These are phyloP conservation scores for Andrena praecox DNA, from an alignment of 2,888 invertebrate genomes.

Conservation along the genomic window DNA sequence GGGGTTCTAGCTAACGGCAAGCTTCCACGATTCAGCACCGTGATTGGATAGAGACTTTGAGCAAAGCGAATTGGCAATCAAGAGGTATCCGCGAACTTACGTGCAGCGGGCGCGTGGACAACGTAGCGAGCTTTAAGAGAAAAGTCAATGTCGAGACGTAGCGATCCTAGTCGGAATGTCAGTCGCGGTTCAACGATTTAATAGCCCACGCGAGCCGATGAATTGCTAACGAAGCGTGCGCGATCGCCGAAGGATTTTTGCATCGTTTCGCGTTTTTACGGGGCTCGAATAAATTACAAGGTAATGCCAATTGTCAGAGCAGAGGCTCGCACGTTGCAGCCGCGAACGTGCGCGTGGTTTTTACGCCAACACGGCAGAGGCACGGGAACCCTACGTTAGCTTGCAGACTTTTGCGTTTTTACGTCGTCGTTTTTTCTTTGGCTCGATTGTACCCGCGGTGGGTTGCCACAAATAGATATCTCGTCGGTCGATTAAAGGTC, in stretches of 20 bases:
- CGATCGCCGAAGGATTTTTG: conserved; percentile 1
- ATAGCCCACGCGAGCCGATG: conserved; percentile 48
- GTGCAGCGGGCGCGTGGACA: neutral
- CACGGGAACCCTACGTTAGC: conserved; percentile 1
- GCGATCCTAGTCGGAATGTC: neutral
- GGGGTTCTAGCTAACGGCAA: no score
- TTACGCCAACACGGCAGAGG: neutral
- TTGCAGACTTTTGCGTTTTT: neutral
- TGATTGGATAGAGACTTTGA: no score
- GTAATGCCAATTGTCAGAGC: neutral
- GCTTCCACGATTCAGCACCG: no score
- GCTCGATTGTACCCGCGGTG: neutral
- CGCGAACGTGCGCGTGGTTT: neutral
- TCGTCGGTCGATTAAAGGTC: conserved; percentile 17
- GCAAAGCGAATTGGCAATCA: no score
- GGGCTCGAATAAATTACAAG: conserved; percentile 2
- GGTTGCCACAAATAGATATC: conserved; percentile 18
- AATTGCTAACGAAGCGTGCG: conserved; percentile 30
- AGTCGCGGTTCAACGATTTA: conserved; percentile 25
- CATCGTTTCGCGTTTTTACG: neutral
- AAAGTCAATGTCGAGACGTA: conserved; percentile 4
- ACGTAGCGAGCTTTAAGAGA: neutral
- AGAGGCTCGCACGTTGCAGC: neutral
- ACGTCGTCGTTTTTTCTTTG: neutral
- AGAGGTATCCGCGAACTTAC: neutral